These are phyloP conservation scores for Chrysina gloriosa DNA, from an alignment of 2,888 invertebrate genomes.

Conservation along the genomic window DNA sequence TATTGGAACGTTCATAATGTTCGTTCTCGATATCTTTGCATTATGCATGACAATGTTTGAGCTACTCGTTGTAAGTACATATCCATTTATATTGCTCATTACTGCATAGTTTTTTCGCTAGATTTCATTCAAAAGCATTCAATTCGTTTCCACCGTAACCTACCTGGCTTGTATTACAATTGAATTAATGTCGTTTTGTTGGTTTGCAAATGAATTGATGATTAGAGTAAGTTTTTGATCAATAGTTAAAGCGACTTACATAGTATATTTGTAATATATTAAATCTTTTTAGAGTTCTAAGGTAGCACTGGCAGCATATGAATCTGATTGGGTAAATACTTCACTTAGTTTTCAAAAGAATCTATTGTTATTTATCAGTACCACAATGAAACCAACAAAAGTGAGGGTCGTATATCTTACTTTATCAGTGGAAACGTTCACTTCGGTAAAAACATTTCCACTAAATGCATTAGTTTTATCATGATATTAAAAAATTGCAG, in stretches of 20 bases:
- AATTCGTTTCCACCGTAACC: neutral
- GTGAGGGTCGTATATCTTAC: neutral
- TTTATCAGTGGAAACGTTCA: neutral
- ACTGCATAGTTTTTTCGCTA: neutral
- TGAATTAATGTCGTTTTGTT: neutral
- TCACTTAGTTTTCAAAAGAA: neutral
- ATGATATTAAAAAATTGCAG: neutral
- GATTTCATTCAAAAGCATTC: neutral
- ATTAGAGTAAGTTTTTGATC: neutral
- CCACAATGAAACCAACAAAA: neutral
- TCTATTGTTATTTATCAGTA: neutral
- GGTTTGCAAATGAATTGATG: slow-evolving; percentile 1
- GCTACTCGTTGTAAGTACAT: neutral
- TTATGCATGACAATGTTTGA: slow-evolving; percentile 2
- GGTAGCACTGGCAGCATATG: neutral
- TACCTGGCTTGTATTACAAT: neutral
- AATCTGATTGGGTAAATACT: neutral
- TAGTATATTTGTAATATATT: too few species aligned
- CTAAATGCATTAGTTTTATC: neutral
- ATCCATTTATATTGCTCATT: neutral
- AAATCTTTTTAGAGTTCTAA: neutral
- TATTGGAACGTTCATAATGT: neutral
- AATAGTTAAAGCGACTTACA: too few species aligned
- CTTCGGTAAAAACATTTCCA: neutral
- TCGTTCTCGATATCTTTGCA: neutral